phyloP scores from a whole-genome alignment of 2,888 invertebrate species.

The Agapetus fuscipes region DNA sequence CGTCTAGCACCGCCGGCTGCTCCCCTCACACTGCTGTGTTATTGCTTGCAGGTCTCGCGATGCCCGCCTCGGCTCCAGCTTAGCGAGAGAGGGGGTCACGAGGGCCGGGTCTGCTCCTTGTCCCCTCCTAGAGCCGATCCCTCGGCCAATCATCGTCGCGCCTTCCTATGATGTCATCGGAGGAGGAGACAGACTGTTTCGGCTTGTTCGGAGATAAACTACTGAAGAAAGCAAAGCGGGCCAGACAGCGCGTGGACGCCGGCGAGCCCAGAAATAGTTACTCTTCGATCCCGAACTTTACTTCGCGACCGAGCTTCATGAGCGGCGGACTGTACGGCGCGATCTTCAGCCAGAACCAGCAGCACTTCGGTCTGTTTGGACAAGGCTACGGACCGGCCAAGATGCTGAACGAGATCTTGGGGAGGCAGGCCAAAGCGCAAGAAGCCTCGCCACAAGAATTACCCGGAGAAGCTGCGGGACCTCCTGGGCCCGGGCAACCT shows the following conservation, averaged over 20 bases:
- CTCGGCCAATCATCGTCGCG: slow-evolving; percentile 74
- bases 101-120: slow-evolving; percentile 29
- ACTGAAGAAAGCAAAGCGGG: slow-evolving; percentile 88
- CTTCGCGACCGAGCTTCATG: slow-evolving; percentile 73
- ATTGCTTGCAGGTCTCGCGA: slow-evolving; percentile 16
- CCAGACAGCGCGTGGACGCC: slow-evolving; percentile 94
- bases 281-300: slow-evolving; percentile 68
- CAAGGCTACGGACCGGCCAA: slow-evolving; percentile 82
- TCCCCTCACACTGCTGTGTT: neutral
- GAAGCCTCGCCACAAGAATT: slow-evolving; percentile 32
- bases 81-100: slow-evolving; percentile 16
- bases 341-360: slow-evolving; percentile 71
- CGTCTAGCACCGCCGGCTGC: no score
- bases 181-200: slow-evolving; percentile 90
- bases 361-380: slow-evolving; percentile 73
- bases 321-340: slow-evolving; percentile 81
- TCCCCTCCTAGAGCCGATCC: slow-evolving; percentile 50
- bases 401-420: slow-evolving; percentile 85
- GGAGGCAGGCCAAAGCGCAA: slow-evolving; percentile 63
- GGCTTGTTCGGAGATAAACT: slow-evolving; percentile 89
- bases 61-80: slow-evolving; percentile 20
- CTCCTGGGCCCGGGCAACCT: slow-evolving; percentile 54
- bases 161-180: slow-evolving; percentile 93
- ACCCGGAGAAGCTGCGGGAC: slow-evolving; percentile 33
- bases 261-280: slow-evolving; percentile 92